phyloP scores from a whole-genome alignment of 2,888 invertebrate genomes.

The Cephus pygmeus region DNA sequence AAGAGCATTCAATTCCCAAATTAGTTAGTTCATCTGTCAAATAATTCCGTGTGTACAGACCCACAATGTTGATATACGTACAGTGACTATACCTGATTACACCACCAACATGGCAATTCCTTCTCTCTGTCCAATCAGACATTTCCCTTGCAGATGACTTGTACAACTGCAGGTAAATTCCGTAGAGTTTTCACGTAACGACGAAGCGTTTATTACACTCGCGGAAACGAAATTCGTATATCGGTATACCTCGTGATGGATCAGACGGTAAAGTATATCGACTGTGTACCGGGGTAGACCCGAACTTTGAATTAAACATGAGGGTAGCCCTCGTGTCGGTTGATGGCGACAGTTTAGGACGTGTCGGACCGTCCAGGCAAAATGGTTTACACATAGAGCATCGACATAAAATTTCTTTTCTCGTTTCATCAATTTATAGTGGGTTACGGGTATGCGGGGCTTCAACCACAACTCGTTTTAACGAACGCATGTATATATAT shows the following conservation, averaged over 20 bases:
- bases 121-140: not conserved
- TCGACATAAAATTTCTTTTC: not conserved
- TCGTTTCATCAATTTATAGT: not conserved
- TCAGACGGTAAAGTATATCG: constrained; percentile 20
- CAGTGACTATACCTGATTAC: not conserved
- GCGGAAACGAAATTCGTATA: not conserved
- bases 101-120: not conserved
- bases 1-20: not conserved
- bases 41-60: not conserved
- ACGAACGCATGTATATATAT: not conserved
- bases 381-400: constrained; percentile 6
- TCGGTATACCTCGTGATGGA: not conserved
- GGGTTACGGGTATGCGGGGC: not conserved
- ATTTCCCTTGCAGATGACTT: not conserved
- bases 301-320: constrained; percentile 37
- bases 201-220: not conserved
- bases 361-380: constrained; percentile 12
- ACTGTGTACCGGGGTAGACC: constrained; percentile 15
- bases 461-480: not conserved
- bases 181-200: not conserved
- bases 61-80: not conserved
- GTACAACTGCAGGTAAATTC: not conserved
- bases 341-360: constrained; percentile 25
- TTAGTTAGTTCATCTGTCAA: not conserved
- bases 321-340: constrained; percentile 24